Base-by-base conservation (phyloP, 2,113 vertebrate species). In the Pomatorhinus ruficollis region DNA sequence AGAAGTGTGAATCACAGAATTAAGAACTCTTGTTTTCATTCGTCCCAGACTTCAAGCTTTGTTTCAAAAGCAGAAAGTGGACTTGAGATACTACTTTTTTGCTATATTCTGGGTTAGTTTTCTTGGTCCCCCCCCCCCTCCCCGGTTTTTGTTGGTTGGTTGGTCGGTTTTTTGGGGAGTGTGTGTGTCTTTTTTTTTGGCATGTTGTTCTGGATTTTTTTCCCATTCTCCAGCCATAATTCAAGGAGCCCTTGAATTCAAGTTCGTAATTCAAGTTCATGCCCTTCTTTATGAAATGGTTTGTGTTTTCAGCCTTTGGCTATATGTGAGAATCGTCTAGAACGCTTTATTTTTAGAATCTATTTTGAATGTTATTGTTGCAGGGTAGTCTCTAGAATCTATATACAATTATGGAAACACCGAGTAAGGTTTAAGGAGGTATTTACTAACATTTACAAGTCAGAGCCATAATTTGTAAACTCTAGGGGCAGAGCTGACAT, bases 321-420 rank as follows among this genome's bases (percentile, higher is more conserved):
- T 83, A 4, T 68, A 30, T 44, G 42, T 64, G 63, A 88, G 75
- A 85, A 88, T 74, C 5, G 0, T 90, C 79, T 83, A 65, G 85
- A 88, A 88, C 8, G 24, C 64, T 87, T 76, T 90, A 77, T 88
- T 95, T 96, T 94, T 90, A 86, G 76, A 90, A 53, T 11, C 42
- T 54, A 0, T 83, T 96, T 94, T 88, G 76, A 52, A 25, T 86
- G 71, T 66, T 92, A 11, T 74, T 92, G 59, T 66, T 87, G 24
- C 45, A 81, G 60, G 35, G 25, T 76, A 40, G 77, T 85, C 57
- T 91, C 30, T 81, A 93, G 74, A 74, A 63, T 65, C 47, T 66
- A 12, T 80, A 76, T 76, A 28, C 60, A 69, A 30, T 79, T 89
- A 80, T 61, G 52, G 86, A 87, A 92, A 65, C 54, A 33, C 16